These are phyloP conservation scores for Antheraea pernyi DNA, from an alignment of 1,140 invertebrate genomes.

Conservation along the genomic window DNA sequence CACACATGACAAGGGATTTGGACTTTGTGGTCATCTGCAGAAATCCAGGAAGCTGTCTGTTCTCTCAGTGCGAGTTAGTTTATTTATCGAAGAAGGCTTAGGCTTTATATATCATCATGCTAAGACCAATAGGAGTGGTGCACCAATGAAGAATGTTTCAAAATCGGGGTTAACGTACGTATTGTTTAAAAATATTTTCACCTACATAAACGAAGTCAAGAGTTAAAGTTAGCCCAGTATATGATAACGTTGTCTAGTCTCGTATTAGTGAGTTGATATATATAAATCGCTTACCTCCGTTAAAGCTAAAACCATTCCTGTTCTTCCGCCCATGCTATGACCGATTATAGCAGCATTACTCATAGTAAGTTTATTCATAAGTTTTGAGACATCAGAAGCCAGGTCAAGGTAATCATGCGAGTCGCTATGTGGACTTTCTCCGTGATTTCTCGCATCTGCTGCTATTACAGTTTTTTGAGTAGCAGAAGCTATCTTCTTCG, in stretches of 20 bases:
- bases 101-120: too few species aligned
- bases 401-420: slow-evolving; percentile 86
- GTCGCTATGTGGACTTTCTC: slow-evolving; percentile 89
- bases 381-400: slow-evolving; percentile 84
- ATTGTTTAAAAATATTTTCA: too few species aligned
- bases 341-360: slow-evolving; percentile 87
- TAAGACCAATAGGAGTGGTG: too few species aligned
- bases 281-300: slow-evolving; percentile 70
- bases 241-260: not conserved
- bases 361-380: slow-evolving; percentile 83
- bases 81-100: too few species aligned
- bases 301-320: slow-evolving; percentile 91
- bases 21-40: too few species aligned
- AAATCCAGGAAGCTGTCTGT: too few species aligned
- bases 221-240: too few species aligned
- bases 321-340: slow-evolving; percentile 95
- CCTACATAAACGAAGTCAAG: too few species aligned
- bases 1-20: too few species aligned
- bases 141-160: too few species aligned
- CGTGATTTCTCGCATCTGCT: slow-evolving; percentile 94
- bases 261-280: not conserved
- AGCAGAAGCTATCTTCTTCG: slow-evolving; percentile 35
- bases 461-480: slow-evolving; percentile 75
- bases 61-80: too few species aligned
- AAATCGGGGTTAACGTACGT: too few species aligned